A percentile compares a stretch with the other conserved stretches of the same genome.
Evolutionary conservation across 92 coral and sea anemone genomes (phyloP).

Genomic region (Hydrozoanthus gracilis): DNA sequence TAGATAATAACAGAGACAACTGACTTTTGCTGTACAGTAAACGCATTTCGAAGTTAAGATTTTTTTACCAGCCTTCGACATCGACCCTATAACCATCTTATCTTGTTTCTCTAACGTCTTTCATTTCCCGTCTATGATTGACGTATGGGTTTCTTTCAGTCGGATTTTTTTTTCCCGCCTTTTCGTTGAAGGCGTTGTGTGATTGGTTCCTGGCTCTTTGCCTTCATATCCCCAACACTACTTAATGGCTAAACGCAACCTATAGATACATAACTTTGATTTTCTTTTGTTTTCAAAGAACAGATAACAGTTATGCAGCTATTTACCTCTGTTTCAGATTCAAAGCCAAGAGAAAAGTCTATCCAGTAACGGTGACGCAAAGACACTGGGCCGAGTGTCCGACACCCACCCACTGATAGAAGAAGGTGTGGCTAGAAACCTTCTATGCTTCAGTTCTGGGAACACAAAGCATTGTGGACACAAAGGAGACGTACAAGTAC

Average conservation of each 20-base stretch:
- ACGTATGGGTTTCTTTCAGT: background rate
- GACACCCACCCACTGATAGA: conserved; percentile 12
- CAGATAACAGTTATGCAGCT: too few species aligned
- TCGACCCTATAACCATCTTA: background rate
- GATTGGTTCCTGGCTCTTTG: background rate
- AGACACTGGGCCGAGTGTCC: conserved; percentile 17
- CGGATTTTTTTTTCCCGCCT: background rate
- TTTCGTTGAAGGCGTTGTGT: background rate
- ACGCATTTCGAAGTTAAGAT: background rate
- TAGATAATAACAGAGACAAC: too few species aligned
- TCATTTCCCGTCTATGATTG: background rate
- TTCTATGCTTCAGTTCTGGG: conserved; percentile 12
- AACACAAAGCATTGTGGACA: conserved; percentile 4
- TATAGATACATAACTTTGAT: background rate
- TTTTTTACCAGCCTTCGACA: background rate
- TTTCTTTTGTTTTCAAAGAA: background rate
- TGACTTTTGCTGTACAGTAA: background rate
- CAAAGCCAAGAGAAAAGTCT: conserved; percentile 13
- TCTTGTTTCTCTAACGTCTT: background rate
- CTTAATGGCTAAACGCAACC: background rate
- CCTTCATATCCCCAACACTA: background rate
- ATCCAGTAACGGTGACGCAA: background rate
- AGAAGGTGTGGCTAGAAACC: conserved; percentile 6
- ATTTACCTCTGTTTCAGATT: background rate
- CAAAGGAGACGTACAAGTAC: conserved; percentile 9